Evolutionary conservation across 2,797 vertebrate genomes (phyloP).

Genomic region (Otolemur crassicaudatus): DNA sequence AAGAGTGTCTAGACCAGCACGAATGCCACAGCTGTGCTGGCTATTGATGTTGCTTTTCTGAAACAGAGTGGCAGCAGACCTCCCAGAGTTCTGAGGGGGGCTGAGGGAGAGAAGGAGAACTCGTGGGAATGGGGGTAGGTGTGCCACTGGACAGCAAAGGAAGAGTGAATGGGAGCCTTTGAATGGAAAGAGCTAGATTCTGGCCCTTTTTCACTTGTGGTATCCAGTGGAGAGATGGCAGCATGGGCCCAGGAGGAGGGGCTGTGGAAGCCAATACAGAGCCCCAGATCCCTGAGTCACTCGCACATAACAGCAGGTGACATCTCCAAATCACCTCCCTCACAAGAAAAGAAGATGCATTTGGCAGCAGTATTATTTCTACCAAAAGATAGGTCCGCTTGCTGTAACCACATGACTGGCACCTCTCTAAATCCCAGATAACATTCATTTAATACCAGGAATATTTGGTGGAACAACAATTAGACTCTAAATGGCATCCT

Average conservation of each 20-base stretch:
- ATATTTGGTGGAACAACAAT: neutral
- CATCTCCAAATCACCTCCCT: neutral
- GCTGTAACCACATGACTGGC: neutral
- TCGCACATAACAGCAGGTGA: neutral
- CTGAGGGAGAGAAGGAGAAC: neutral
- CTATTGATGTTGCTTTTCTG: neutral
- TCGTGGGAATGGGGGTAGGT: rapidly evolving
- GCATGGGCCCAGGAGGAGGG: neutral
- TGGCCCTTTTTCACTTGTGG: neutral
- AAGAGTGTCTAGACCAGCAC: neutral
- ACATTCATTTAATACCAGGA: neutral
- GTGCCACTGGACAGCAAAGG: rapidly evolving
- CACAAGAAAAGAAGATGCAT: neutral
- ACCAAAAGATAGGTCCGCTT: neutral
- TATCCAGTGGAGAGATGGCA: neutral
- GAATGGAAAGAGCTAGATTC: neutral
- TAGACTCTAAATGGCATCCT: constrained; percentile 34
- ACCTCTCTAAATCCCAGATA: neutral
- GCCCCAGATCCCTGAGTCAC: neutral
- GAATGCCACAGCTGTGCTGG: rapidly evolving
- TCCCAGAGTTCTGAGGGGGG: neutral
- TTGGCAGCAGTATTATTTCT: neutral
- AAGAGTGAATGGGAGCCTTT: neutral
- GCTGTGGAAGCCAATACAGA: neutral
- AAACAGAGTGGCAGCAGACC: neutral